These are phyloP conservation scores for Bacillus rossius DNA, from an alignment of 1,140 invertebrate species.

Conservation along the genomic window DNA sequence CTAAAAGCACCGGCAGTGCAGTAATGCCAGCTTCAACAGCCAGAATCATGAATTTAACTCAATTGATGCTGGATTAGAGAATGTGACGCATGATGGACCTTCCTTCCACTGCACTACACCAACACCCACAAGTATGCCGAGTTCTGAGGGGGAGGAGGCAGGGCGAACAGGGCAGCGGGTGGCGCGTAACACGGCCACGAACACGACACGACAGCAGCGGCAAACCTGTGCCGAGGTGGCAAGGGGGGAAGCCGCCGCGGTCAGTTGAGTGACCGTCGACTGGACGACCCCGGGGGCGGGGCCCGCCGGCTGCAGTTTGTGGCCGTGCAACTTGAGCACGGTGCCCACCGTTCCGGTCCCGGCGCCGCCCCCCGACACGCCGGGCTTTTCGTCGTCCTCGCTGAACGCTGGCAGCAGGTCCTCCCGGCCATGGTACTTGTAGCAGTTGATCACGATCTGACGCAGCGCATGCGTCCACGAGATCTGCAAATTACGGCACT, in stretches of 20 bases:
- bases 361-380: constrained; percentile 9
- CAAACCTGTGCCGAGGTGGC: constrained; percentile 64
- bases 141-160: too few relatives aligned
- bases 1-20: too few relatives aligned
- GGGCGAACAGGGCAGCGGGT: too few relatives aligned
- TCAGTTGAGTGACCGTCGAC: constrained; percentile 43
- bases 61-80: too few relatives aligned
- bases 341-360: constrained; percentile 46
- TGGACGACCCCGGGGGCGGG: too few relatives aligned
- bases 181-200: constrained; percentile 35
- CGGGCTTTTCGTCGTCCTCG: constrained; percentile 79
- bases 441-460: constrained; percentile 97
- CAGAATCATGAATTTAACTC: too few relatives aligned
- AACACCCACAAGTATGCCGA: neutral
- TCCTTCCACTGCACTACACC: too few relatives aligned
- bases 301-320: constrained; percentile 42
- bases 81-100: too few relatives aligned
- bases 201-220: constrained; percentile 63
- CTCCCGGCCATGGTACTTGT: constrained; percentile 95
- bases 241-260: constrained; percentile 43
- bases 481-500: constrained; percentile 57
- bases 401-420: constrained; percentile 91
- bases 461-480: constrained; percentile 97
- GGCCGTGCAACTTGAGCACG: constrained; percentile 56
- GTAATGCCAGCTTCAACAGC: too few relatives aligned